Conservation (phyloP, 2,797 vertebrate genomes). For the Microctenopoma stevenorrisi region DNA sequence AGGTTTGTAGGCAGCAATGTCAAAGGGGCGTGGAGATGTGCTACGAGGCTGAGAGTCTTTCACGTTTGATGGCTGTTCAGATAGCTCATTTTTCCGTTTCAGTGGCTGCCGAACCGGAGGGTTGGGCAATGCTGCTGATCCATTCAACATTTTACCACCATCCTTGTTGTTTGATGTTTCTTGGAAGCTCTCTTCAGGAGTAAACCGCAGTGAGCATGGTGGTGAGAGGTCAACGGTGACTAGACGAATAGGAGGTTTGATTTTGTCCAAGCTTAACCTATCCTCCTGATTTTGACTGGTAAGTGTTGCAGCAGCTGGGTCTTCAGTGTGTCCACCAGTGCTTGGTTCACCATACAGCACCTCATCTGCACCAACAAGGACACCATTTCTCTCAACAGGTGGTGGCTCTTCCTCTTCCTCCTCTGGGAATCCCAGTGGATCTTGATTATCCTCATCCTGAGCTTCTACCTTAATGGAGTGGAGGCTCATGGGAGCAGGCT, state of each 20-base stretch:
- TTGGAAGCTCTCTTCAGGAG: slow-evolving; percentile 69
- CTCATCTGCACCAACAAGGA: slow-evolving; percentile 79
- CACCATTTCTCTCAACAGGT: slow-evolving; percentile 67
- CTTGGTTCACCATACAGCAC: slow-evolving; percentile 77
- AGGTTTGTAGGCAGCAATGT: slow-evolving; percentile 92
- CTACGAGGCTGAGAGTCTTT: slow-evolving; percentile 68
- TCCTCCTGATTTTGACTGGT: slow-evolving; percentile 64
- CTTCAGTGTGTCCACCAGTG: slow-evolving; percentile 64
- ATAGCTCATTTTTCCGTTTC: slow-evolving; percentile 87
- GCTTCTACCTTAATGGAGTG: slow-evolving; percentile 70
- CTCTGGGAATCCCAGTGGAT: slow-evolving; percentile 62
- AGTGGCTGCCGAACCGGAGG: slow-evolving; percentile 81
- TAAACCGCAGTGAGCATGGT: slow-evolving; percentile 77
- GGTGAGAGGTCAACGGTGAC: slow-evolving; percentile 83
- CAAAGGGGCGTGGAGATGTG: slow-evolving; percentile 81
- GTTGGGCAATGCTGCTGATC: slow-evolving; percentile 59
- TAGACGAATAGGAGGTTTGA: slow-evolving; percentile 76
- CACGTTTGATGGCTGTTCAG: slow-evolving; percentile 75
- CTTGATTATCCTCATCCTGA: slow-evolving; percentile 48
- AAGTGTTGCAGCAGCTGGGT: slow-evolving; percentile 28
- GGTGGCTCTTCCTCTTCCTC: slow-evolving; percentile 60
- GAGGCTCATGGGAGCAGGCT: slow-evolving; percentile 70
- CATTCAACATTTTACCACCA: slow-evolving; percentile 73
- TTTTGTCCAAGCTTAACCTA: slow-evolving; percentile 68
- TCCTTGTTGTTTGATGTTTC: slow-evolving; percentile 69